These are phyloP conservation scores for Argyrosomus japonicus DNA, from an alignment of 2,113 vertebrate genomes.

Conservation along the genomic window DNA sequence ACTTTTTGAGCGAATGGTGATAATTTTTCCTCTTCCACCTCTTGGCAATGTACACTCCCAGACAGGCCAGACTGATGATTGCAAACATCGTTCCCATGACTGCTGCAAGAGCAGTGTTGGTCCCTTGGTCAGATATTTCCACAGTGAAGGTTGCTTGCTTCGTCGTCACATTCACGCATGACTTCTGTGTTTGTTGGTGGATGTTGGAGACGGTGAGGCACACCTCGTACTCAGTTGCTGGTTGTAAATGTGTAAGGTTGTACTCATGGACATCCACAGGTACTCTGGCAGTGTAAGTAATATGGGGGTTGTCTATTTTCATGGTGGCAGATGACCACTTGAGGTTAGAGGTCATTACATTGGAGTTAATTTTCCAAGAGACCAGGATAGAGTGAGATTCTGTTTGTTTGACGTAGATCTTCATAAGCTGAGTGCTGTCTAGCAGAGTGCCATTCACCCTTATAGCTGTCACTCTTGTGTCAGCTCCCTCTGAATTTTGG, in stretches of 20 bases:
- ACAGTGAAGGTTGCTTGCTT: conserved; percentile 89
- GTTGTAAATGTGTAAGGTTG: conserved; percentile 96
- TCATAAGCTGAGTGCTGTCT: conserved; percentile 93
- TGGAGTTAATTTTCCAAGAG: conserved; percentile 96
- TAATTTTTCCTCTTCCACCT: conserved; percentile 98
- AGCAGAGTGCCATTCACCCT: conserved; percentile 94
- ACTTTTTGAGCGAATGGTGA: conserved; percentile 97
- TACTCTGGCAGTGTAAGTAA: conserved; percentile 96
- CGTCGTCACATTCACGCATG: conserved; percentile 97
- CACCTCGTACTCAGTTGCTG: conserved; percentile 95
- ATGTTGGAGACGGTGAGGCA: conserved; percentile 95
- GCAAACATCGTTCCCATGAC: conserved; percentile 96
- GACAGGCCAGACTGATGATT: conserved; percentile 90
- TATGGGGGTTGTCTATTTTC: conserved; percentile 98
- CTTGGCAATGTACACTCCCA: conserved; percentile 90
- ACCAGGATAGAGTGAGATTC: conserved; percentile 95
- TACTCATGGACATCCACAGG: conserved; percentile 97
- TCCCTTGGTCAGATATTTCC: conserved; percentile 91
- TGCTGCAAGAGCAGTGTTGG: conserved; percentile 92
- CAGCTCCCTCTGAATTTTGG: conserved; percentile 93
- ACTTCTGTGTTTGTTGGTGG: conserved; percentile 93
- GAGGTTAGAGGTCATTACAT: conserved; percentile 93
- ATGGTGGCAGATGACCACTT: conserved; percentile 98
- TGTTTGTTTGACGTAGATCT: conserved; percentile 93
- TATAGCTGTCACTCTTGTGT: conserved; percentile 92